These are phyloP conservation scores for Salminus brasiliensis DNA, from an alignment of 2,113 vertebrate species.

Conservation along the genomic window DNA sequence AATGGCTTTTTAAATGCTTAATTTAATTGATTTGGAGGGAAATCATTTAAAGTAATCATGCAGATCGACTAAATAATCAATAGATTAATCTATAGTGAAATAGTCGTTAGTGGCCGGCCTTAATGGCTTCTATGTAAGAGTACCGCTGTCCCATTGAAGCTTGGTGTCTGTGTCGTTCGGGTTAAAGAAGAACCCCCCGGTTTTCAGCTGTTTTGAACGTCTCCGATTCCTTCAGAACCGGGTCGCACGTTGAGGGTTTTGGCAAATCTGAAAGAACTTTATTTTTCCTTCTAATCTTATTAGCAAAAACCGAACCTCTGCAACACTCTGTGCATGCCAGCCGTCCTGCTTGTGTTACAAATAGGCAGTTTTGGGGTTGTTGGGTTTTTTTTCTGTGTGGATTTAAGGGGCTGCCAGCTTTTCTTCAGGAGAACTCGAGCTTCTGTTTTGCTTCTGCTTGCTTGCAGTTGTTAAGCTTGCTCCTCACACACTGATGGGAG, in stretches of 20 bases:
- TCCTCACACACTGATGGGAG: not conserved
- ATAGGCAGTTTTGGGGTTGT: not conserved
- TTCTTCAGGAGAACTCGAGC: not conserved
- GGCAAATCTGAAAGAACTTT: not conserved
- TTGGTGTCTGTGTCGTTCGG: too few species aligned
- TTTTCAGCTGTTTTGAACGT: not conserved
- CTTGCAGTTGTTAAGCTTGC: not conserved
- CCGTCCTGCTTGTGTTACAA: not conserved
- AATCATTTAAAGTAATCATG: too few species aligned
- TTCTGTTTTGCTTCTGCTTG: not conserved
- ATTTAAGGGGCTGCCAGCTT: not conserved
- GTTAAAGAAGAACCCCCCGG: conserved; percentile 2
- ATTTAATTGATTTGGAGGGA: too few species aligned
- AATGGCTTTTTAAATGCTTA: too few species aligned
- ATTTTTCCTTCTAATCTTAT: conserved; percentile 32
- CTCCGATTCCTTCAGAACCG: conserved; percentile 10
- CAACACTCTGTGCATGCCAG: not conserved
- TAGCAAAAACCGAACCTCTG: not conserved
- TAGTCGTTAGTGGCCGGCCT: too few species aligned
- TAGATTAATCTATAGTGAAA: too few species aligned
- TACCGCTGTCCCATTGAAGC: too few species aligned
- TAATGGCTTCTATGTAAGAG: too few species aligned
- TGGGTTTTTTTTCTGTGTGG: not conserved
- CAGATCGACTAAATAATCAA: too few species aligned
- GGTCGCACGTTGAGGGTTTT: conserved; percentile 17